These are phyloP conservation scores for Tenualosa ilisha DNA, from an alignment of 2,797 vertebrate species.

Conservation along the genomic window DNA sequence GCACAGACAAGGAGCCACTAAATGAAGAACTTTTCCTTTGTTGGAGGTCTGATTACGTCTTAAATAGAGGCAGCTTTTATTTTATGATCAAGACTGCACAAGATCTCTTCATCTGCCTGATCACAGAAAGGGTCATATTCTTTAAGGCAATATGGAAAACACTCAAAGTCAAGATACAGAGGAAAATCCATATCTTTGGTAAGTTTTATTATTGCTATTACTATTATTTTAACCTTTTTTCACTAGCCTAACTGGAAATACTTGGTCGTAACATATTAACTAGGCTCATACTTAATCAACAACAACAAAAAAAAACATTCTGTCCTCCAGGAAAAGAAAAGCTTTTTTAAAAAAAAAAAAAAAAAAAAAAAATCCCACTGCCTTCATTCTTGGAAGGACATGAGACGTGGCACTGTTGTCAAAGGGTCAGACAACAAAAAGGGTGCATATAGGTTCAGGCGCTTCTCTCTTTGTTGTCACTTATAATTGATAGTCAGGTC, in stretches of 20 bases:
- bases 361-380: background rate
- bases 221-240: background rate
- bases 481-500: background rate
- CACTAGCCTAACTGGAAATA: background rate
- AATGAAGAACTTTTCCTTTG: slow-evolving; percentile 26
- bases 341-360: background rate
- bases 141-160: slow-evolving; percentile 53
- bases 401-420: slow-evolving; percentile 15
- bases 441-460: background rate
- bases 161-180: slow-evolving; percentile 51
- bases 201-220: slow-evolving; percentile 40
- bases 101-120: background rate
- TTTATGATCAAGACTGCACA: slow-evolving; percentile 13
- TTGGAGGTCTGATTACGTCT: slow-evolving; percentile 18
- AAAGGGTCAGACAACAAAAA: background rate
- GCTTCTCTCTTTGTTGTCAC: background rate
- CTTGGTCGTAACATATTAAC: background rate
- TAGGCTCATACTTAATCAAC: background rate
- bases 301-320: background rate
- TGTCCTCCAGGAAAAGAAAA: background rate
- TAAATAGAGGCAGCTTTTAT: background rate
- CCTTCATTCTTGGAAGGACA: background rate
- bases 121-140: background rate
- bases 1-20: slow-evolving; percentile 24
- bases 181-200: slow-evolving; percentile 62